Percentiles rank a stretch among this genome's conserved stretches.
Evolutionary conservation across 2,888 invertebrate species (phyloP).

Genomic region (Mallateleia sp.): DNA sequence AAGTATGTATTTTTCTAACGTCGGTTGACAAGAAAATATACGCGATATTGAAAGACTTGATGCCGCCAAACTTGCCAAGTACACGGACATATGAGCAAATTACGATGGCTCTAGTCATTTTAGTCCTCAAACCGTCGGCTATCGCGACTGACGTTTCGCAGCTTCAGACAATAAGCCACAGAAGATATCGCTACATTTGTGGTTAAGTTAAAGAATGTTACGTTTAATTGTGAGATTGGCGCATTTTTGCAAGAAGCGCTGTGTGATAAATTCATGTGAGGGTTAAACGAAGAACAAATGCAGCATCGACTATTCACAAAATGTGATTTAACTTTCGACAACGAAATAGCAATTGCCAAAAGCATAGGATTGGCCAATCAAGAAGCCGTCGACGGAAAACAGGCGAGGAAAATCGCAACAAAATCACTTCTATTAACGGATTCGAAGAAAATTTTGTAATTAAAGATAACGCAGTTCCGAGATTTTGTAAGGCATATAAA

Average conservation of each 20-base stretch:
- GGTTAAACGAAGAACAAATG: constrained; percentile 16
- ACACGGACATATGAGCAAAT: constrained; percentile 57
- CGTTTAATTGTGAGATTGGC: background rate
- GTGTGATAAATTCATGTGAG: constrained; percentile 45
- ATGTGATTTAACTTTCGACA: constrained; percentile 26
- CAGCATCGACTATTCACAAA: constrained; percentile 27
- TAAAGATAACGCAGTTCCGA: too few relatives aligned
- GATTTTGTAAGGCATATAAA: too few relatives aligned
- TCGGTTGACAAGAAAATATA: constrained; percentile 54
- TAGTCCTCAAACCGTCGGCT: constrained; percentile 46
- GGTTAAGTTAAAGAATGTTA: constrained; percentile 23
- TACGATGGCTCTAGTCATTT: constrained; percentile 51
- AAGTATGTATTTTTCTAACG: constrained; percentile 54
- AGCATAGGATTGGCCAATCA: constrained; percentile 22
- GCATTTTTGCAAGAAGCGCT: constrained; percentile 12
- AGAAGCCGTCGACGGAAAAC: too few relatives aligned
- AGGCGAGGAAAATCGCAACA: too few relatives aligned
- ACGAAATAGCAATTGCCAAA: constrained; percentile 32
- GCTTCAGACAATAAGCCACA: constrained; percentile 61
- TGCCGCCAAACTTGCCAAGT: constrained; percentile 55
- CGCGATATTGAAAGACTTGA: constrained; percentile 64
- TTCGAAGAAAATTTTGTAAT: too few relatives aligned
- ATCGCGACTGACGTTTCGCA: constrained; percentile 71
- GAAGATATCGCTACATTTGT: constrained; percentile 60
- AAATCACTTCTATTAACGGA: too few relatives aligned